Base-by-base conservation (phyloP, 1,140 invertebrate species). In the Nephila pilipes region DNA sequence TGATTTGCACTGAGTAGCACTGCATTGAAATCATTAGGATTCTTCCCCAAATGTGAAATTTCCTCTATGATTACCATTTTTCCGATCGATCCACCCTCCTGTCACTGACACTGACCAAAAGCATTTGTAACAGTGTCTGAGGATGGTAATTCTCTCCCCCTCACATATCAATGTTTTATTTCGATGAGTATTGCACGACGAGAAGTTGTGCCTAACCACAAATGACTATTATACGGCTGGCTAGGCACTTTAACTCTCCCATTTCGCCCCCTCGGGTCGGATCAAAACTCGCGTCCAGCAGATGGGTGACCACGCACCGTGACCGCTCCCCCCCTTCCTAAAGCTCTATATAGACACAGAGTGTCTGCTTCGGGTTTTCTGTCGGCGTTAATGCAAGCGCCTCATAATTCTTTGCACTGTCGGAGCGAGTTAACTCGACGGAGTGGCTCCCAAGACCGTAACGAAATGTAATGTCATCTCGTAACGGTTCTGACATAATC, bases 221-320 rank as follows among this genome's bases (percentile, higher is more conserved):
- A 87, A 93, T 89, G 85, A 89, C 75, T 81, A 93, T 93, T 93
- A 93, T 46, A 89, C 75, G 92, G 85, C 32, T 93, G 85, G 85
- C 55, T 89, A 79, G 12, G n/a, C 55, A 29, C 65, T 79, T 38
- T 20, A 80, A 63, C 60, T 69, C 63, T 54, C 60, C 25, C 69
- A 20, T 75, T 75, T 75, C 69, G 36, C 69, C 58, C 55, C 65
- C 57, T 29, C 29, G 32, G 55, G 18, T 46, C 38, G 55, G 90
- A 85, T 85, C 57, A 54, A 85, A 85, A 85, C 60, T 55, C 80
- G 16, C 32, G 80, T 87, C 85, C 85, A 80, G 83, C 83, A 63
- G 83, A 85, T 75, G 83, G 91, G 91, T 87, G 83, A 57, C 57
- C 83, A 87, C 54, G 54, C 18, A 92, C 55, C 91, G 83, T 92